These are phyloP conservation scores for Coendou prehensilis DNA, from an alignment of 2,797 vertebrate genomes.

Conservation along the genomic window DNA sequence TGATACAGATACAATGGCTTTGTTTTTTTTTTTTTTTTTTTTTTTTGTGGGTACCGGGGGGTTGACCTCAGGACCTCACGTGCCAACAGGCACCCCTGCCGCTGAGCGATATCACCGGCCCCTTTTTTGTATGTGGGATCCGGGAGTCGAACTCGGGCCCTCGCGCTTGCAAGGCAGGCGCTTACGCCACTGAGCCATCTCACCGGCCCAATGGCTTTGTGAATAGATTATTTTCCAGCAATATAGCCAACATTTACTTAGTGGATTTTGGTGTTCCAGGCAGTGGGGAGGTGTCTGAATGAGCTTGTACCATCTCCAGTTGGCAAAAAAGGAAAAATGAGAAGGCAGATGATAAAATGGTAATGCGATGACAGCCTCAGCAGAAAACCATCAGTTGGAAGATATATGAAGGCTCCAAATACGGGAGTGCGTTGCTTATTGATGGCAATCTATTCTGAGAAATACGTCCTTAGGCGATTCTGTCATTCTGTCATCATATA, in stretches of 20 bases:
- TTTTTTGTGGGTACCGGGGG: too few species aligned
- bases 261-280: neutral
- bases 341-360: neutral
- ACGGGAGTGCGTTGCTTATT: too few species aligned
- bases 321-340: neutral
- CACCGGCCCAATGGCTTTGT: neutral
- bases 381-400: neutral
- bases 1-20: neutral
- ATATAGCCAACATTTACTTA: neutral
- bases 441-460: neutral
- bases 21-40: too few species aligned
- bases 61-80: too few species aligned
- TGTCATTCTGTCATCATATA: neutral
- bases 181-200: too few species aligned
- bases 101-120: too few species aligned
- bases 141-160: too few species aligned
- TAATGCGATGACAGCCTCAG: neutral
- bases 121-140: too few species aligned
- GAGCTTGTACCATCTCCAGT: neutral
- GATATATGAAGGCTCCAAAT: neutral
- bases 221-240: slow-evolving; percentile 28
- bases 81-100: too few species aligned
- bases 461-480: neutral
- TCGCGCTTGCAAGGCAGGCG: too few species aligned
- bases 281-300: neutral